Evolutionary conservation across 2,113 vertebrate species (phyloP), one percentile per base, ranked within the genome.

Genomic region (Chionomys nivalis): DNA sequence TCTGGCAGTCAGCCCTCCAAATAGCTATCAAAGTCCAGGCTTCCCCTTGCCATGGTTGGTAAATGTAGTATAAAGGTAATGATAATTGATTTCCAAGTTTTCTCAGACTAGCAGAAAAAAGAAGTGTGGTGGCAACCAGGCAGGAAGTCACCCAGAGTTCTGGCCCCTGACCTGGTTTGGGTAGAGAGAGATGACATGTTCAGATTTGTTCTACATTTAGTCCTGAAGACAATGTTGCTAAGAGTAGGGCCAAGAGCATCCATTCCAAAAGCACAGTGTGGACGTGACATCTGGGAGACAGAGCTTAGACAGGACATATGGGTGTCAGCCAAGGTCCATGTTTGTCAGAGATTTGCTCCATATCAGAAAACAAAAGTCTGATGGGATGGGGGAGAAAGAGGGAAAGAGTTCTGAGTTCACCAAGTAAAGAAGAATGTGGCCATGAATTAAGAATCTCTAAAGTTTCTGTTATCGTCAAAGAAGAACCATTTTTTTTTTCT

Each of bases 31-130:
- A 93, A 93, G 88, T 96, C 39, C 94, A 88, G 16, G 28, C 52
- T 94, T 94, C 65, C n/a, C 91, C 92, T 77, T 82, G 73, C 52
- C 86, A 92, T 39, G 47, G 72, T 87, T 95, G 77, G 44, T 86
- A 63, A 95, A 89, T 91, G 68, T 91, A 92, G 36, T 89, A 31
- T 70, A 94, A 97, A 97, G 68, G 82, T 97, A 52, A 28, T 31
- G 9, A 21, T 83, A 61, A 31, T 79, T 77, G 61, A 68, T 5
- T 82, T 36, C 44, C 68, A 88, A 0, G 3, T 52, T 52, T 52
- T 97, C 94, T 95, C 21, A 63, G 42, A 91, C 23, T 79, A n/a
- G 28, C 23, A 83, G 65, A 82, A 73, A 61, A 3, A 82, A 49
- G 58, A 91, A 24, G 33, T 13, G 0, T 36, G 42, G 6, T 89